Percentiles rank a stretch among this genome's conserved stretches.
phyloP scores from a whole-genome alignment of 2,888 invertebrate genomes.

The Scaptomyza cyrtandrae region DNA sequence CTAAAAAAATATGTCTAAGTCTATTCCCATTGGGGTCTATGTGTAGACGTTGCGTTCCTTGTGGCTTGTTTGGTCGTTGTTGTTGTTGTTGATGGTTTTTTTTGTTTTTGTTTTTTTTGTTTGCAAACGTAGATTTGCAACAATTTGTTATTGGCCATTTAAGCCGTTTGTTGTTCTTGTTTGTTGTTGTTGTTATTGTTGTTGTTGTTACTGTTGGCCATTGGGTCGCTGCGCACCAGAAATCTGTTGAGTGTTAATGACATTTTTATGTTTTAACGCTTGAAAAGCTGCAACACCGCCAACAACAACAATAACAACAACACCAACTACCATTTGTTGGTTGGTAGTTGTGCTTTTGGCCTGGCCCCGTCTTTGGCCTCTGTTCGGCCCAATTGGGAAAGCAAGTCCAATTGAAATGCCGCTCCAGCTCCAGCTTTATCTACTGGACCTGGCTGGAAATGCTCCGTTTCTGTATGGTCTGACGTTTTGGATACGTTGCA shows the following conservation, averaged over 20 bases:
- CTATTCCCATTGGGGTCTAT: conserved; percentile 54
- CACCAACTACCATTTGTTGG: conserved; percentile 49
- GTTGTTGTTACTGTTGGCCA: conserved; percentile 36
- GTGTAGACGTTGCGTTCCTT: conserved; percentile 47
- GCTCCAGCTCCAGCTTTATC: conserved; percentile 10
- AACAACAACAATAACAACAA: conserved; percentile 7
- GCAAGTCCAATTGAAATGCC: conserved; percentile 67
- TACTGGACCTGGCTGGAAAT: conserved; percentile 9
- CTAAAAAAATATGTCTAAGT: conserved; percentile 30
- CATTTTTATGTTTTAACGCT: conserved; percentile 79
- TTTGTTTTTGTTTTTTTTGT: conserved; percentile 16
- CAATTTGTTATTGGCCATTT: conserved; percentile 80
- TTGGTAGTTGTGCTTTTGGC: conserved; percentile 16
- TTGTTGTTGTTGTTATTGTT: conserved; percentile 25
- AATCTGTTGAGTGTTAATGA: conserved; percentile 79
- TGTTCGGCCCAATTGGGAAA: conserved; percentile 41
- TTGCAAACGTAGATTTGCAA: conserved; percentile 68
- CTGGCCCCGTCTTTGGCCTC: conserved; percentile 34
- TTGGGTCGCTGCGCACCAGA: conserved; percentile 65
- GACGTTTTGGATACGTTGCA: conserved; percentile 52
- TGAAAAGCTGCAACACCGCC: conserved; percentile 63
- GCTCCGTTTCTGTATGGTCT: conserved; percentile 35
- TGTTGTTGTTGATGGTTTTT: conserved; percentile 14
- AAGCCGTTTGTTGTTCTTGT: conserved; percentile 58
- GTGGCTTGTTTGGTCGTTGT: conserved; percentile 24